Conservation (phyloP, 53 echinoderm and acorn worm species). For the Stichopus horrens region DNA sequence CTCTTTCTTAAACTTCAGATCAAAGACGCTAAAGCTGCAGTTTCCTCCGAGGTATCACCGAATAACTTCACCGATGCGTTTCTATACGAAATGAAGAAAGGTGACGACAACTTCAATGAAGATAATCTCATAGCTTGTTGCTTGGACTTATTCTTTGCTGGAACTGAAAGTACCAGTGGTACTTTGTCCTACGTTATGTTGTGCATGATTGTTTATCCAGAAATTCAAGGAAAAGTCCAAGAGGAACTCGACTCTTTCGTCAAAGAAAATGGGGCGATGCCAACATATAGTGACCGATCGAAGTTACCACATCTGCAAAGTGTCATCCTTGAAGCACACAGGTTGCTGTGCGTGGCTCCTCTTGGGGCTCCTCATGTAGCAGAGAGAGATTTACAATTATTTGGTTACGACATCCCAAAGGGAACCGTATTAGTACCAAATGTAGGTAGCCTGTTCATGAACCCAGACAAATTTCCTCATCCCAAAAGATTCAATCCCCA, state of each 20-base stretch:
- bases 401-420: slow-evolving; percentile 29
- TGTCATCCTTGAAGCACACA: slow-evolving; percentile 8
- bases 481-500: slow-evolving; percentile 13
- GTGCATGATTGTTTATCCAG: background rate
- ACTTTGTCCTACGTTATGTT: slow-evolving; percentile 15
- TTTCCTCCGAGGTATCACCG: background rate
- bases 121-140: slow-evolving; percentile 19
- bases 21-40: background rate
- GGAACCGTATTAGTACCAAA: slow-evolving; percentile 16
- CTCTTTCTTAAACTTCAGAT: background rate
- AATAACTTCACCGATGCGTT: slow-evolving; percentile 20
- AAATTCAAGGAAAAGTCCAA: background rate
- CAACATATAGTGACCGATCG: slow-evolving; percentile 2
- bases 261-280: background rate
- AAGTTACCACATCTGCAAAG: slow-evolving; percentile 27
- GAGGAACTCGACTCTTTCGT: background rate
- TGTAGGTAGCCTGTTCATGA: slow-evolving; percentile 25
- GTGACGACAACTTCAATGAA: background rate
- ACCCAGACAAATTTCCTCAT: background rate
- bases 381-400: background rate
- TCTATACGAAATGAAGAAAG: background rate
- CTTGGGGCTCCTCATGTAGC: background rate
- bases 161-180: slow-evolving; percentile 6
- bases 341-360: background rate
- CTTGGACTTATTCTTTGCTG: slow-evolving; percentile 33